Percentiles rank a stretch among this genome's conserved stretches.
These are phyloP conservation scores for Leptoteleia sp. DNA, from an alignment of 1,140 invertebrate genomes.

Conservation along the genomic window DNA sequence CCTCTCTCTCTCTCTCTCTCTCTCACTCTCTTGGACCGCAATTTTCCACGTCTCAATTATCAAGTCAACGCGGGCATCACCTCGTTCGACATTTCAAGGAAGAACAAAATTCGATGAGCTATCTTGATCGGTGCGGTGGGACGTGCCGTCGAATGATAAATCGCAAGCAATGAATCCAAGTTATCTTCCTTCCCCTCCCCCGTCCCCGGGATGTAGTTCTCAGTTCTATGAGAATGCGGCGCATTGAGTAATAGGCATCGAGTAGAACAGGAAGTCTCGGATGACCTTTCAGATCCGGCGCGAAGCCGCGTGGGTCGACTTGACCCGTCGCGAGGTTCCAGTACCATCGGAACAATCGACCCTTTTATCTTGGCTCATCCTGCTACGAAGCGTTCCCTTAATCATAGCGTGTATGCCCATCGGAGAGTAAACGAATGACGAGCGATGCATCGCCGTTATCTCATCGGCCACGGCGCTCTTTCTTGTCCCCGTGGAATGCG, in stretches of 20 bases:
- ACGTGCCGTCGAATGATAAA: conserved; percentile 59
- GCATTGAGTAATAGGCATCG: conserved; percentile 69
- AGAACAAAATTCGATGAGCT: conserved; percentile 37
- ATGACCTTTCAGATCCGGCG: conserved; percentile 70
- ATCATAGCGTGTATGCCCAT: conserved; percentile 44
- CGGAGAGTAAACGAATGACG: conserved; percentile 48
- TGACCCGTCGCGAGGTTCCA: conserved; percentile 60
- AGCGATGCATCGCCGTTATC: conserved; percentile 31
- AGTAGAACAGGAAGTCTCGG: conserved; percentile 72
- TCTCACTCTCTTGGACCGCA: conserved; percentile 1
- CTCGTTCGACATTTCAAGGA: conserved; percentile 3
- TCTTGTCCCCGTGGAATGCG: conserved; percentile 11
- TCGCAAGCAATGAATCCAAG: conserved; percentile 52
- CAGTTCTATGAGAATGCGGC: conserved; percentile 44
- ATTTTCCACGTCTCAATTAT: conserved; percentile 50
- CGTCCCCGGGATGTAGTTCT: conserved; percentile 37
- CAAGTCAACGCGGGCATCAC: conserved; percentile 40
- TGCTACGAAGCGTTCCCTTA: conserved; percentile 42
- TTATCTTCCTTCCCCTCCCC: conserved; percentile 24
- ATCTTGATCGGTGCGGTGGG: conserved; percentile 56
- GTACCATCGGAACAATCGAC: conserved; percentile 65
- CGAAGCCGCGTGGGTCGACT: conserved; percentile 68
- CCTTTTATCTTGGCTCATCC: conserved; percentile 65
- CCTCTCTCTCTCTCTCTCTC: no score
- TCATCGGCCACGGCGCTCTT: conserved; percentile 22